phyloP scores from a whole-genome alignment of 2,797 vertebrate genomes.

The Picus viridis region DNA sequence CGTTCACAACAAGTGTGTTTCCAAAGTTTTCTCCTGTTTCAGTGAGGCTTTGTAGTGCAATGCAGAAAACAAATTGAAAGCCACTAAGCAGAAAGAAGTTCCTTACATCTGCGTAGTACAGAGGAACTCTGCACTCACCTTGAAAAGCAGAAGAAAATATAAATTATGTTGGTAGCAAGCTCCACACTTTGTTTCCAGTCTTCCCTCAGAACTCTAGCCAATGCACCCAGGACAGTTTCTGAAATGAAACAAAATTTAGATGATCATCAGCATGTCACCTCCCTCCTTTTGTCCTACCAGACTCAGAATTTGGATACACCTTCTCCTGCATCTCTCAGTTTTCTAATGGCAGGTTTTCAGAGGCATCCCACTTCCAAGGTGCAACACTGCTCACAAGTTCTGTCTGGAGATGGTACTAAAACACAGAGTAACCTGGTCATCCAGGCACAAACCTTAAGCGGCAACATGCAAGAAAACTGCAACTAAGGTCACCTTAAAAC shows the following conservation, averaged over 20 bases:
- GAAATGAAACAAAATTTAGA: slow-evolving; percentile 44
- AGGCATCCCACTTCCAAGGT: not conserved
- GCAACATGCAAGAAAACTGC: not conserved
- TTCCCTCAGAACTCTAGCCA: slow-evolving; percentile 92
- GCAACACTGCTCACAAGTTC: not conserved
- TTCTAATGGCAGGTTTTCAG: not conserved
- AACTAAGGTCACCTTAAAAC: not conserved
- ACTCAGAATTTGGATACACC: not conserved
- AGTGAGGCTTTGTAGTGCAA: not conserved
- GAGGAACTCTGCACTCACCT: slow-evolving; percentile 79
- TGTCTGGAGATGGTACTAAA: not conserved
- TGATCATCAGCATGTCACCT: not conserved
- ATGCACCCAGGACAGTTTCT: slow-evolving; percentile 89
- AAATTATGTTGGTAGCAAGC: slow-evolving; percentile 93
- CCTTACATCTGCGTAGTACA: not conserved
- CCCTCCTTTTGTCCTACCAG: not conserved
- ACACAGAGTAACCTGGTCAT: not conserved
- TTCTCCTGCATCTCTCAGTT: not conserved
- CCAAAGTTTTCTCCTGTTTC: not conserved
- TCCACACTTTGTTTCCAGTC: slow-evolving; percentile 95
- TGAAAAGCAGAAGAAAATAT: slow-evolving; percentile 95
- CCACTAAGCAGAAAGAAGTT: not conserved
- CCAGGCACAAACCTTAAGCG: not conserved
- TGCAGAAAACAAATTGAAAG: not conserved
- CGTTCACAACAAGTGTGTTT: not conserved